Base-by-base conservation (phyloP, 2,888 invertebrate genomes). In the Branchellion lobata region DNA sequence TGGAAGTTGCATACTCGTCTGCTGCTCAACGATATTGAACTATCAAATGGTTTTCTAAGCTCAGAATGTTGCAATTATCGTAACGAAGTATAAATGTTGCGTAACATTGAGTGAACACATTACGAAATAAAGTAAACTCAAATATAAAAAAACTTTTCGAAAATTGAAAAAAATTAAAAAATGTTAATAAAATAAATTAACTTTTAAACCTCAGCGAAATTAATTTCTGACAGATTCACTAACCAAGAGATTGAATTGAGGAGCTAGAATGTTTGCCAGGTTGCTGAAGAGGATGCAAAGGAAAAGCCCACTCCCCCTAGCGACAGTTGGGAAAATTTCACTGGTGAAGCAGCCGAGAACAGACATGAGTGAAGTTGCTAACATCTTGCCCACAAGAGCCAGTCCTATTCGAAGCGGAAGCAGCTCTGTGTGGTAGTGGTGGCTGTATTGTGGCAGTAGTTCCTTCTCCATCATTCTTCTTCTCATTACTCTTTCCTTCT, bases 331-430 rank as follows among this genome's bases (percentile, higher is more conserved):
- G 86, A 94, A 94, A n/a, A 94, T 86, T 88, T 95, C 95, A 0
- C 93, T 93, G 0, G 93, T 92, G 86, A 93, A 95, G 27, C 95
- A 90, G 86, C 94, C 95, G 1, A 92, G 92, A 0, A 93, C 93
- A 1, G 93, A 92, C 86, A 94, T 95, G 0, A 92, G 91, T 57
- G 93, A 91, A 34, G 93, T 92, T 88, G 93, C 91, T 18, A 94
- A 93, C 85, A 93, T 92, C 81, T 94, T 91, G 0, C 93, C 93
- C 68, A 91, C 86, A 81, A 92, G 91, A 53, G 92, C 92, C 65
- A 94, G 90, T 11, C 90, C 87, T 2, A 92, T 88, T 24, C 73
- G 40, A 24, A 77, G 57, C 77, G 75, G 71, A 14, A 11, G n/a
- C 36, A 81, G 36, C 27, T 72, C 80, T 79, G 51, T 34, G 11